These are phyloP conservation scores for Hydrozoanthus gracilis DNA, from an alignment of 92 coral and sea anemone species.

Conservation along the genomic window DNA sequence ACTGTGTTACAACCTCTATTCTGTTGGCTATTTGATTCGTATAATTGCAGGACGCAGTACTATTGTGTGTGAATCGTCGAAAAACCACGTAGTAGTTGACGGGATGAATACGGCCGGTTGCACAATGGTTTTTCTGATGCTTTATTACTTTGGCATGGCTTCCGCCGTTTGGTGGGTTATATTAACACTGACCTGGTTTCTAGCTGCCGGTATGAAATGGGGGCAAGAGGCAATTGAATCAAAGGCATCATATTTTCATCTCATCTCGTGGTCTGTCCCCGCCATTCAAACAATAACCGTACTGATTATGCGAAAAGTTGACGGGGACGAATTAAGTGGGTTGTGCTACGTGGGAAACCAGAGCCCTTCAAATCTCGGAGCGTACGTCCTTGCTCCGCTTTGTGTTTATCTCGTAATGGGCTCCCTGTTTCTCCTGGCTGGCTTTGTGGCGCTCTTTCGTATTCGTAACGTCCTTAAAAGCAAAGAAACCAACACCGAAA, in stretches of 20 bases:
- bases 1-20: constrained; percentile 91
- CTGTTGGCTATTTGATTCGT: constrained; percentile 84
- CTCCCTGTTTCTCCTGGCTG: constrained; percentile 90
- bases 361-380: constrained; percentile 72
- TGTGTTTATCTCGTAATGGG: constrained; percentile 87
- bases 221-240: constrained; percentile 97
- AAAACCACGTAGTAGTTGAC: constrained; percentile 71
- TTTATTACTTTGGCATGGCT: constrained; percentile 99
- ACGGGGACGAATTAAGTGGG: constrained; percentile 94
- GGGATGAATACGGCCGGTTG: constrained; percentile 98
- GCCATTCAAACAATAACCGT: constrained; percentile 97
- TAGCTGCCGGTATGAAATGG: constrained; percentile 97
- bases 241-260: constrained; percentile 94
- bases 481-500: constrained; percentile 95
- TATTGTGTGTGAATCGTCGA: constrained; percentile 82
- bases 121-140: constrained; percentile 91
- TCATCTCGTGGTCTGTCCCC: constrained; percentile 94
- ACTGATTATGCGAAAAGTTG: constrained; percentile 87
- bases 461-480: constrained; percentile 92
- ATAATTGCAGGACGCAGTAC: constrained; percentile 80
- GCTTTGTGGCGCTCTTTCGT: constrained; percentile 93
- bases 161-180: constrained; percentile 99
- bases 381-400: constrained; percentile 90
- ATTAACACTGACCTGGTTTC: constrained; percentile 94
- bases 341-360: constrained; percentile 93